Evolutionary conservation across 2,888 invertebrate species (phyloP).

Genomic region (Caenorhabditis sp.): DNA sequence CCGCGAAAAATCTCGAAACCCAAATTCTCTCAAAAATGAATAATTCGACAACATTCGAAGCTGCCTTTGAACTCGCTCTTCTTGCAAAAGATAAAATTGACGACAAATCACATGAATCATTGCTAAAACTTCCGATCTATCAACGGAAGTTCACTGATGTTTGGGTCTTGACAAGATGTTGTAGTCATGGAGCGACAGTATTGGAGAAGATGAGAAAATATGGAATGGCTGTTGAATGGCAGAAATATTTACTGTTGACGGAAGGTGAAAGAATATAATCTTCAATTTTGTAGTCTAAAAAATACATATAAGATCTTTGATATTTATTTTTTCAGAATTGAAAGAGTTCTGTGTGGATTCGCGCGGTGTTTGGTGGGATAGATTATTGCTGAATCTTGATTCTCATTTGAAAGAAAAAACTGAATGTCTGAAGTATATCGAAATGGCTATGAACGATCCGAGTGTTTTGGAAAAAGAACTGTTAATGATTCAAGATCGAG

Average conservation of each 20-base stretch:
- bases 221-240: conserved; percentile 74
- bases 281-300: not conserved
- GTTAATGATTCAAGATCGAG: conserved; percentile 55
- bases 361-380: conserved; percentile 76
- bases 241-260: conserved; percentile 75
- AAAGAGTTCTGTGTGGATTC: conserved; percentile 71
- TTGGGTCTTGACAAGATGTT: conserved; percentile 72
- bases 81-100: conserved; percentile 20
- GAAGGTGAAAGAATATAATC: conserved; percentile 44
- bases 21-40: conserved; percentile 19
- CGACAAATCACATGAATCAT: not conserved
- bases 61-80: conserved; percentile 24
- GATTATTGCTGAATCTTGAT: conserved; percentile 78
- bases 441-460: conserved; percentile 31
- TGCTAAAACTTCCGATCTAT: conserved; percentile 74
- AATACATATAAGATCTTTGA: not conserved
- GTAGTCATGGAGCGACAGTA: conserved; percentile 73
- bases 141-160: conserved; percentile 77
- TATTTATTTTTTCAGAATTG: conserved; percentile 26
- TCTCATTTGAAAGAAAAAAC: conserved; percentile 63
- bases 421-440: conserved; percentile 31
- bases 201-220: conserved; percentile 74
- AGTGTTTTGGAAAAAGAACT: conserved; percentile 41
- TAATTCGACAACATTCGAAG: conserved; percentile 5
- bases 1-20: conserved; percentile 46